Percentiles rank a stretch among this genome's conserved stretches.
Evolutionary conservation across 2,113 vertebrate species (phyloP).

Genomic region (Festucalex cinctus): DNA sequence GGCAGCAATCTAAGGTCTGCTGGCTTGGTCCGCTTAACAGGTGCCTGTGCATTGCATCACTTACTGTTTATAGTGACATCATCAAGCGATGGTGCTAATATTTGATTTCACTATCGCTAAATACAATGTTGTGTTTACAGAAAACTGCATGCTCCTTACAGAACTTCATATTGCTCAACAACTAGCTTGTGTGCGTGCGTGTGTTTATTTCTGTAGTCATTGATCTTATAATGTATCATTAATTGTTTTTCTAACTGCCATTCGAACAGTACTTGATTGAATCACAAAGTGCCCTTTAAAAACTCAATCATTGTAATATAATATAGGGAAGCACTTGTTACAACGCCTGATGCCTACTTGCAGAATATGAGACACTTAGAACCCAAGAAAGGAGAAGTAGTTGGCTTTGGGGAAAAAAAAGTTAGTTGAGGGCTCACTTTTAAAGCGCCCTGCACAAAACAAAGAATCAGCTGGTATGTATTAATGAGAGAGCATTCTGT

Average conservation of each 20-base stretch:
- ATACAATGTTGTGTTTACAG: too few relatives aligned
- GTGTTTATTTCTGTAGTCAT: background rate
- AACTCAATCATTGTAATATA: background rate
- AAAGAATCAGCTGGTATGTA: conserved; percentile 28
- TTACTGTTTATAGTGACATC: background rate
- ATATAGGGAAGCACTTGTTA: conserved; percentile 43
- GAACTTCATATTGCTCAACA: background rate
- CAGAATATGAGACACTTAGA: conserved; percentile 35
- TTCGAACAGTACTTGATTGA: background rate
- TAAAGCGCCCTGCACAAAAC: conserved; percentile 23
- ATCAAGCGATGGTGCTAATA: too few relatives aligned
- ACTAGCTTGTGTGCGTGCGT: background rate
- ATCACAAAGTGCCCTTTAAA: background rate
- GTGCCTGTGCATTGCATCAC: conserved; percentile 23
- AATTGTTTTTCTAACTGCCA: background rate
- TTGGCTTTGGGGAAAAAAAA: conserved; percentile 12
- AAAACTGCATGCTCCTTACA: background rate
- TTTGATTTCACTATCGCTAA: background rate
- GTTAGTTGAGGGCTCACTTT: conserved; percentile 20
- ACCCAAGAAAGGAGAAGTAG: conserved; percentile 54
- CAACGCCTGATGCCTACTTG: conserved; percentile 41
- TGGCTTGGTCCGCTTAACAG: background rate
- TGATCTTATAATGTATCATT: background rate
- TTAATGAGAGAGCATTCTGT: conserved; percentile 8
- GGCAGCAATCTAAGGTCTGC: conserved; percentile 6